Base-by-base conservation (phyloP, 2,113 vertebrate genomes). In the Archocentrus centrarchus region DNA sequence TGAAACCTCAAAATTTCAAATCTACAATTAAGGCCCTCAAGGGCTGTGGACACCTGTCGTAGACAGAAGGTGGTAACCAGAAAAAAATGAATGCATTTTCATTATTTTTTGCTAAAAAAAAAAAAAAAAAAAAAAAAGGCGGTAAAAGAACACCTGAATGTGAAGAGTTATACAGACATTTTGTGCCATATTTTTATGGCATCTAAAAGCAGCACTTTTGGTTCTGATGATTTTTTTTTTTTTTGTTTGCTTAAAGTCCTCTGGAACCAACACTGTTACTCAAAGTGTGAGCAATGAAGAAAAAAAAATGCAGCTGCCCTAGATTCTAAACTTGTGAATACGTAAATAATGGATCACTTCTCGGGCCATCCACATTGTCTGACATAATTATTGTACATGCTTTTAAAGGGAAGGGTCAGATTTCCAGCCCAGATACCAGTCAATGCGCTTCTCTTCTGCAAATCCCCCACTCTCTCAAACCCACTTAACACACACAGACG, bases 321-420 rank as follows among this genome's bases (percentile, higher is more conserved):
- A 93, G 84, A 94, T 94, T 93, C 88, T 61, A 81, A 93, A 95
- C 93, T 89, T 94, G 90, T 87, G 90, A 91, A 87, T 63, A 85
- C 7, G 75, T 95, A 87, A 94, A 92, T 94, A 93, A 94, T 94
- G 75, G 81, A 94, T 88, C 86, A 87, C 87, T 94, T 95, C 87
- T 89, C 90, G 88, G 89, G 88, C 88, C 64, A 77, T 89, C 89
- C 86, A 88, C 86, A 87, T 90, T 91, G 90, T 91, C 87, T 92
- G 93, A 92, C 86, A 94, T 94, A 89, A 93, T 94, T 90, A 91
- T 89, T 92, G 90, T 83, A 86, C 59, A 50, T 68, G 82, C 88
- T 88, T 82, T 92, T 88, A 89, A 93, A 92, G 79, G 85, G 59
- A 60, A 80, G 84, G 83, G 84, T 93, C 84, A 86, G 84, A 90